phyloP scores from a whole-genome alignment of 2,888 invertebrate species.

The Eurytoma californica region DNA sequence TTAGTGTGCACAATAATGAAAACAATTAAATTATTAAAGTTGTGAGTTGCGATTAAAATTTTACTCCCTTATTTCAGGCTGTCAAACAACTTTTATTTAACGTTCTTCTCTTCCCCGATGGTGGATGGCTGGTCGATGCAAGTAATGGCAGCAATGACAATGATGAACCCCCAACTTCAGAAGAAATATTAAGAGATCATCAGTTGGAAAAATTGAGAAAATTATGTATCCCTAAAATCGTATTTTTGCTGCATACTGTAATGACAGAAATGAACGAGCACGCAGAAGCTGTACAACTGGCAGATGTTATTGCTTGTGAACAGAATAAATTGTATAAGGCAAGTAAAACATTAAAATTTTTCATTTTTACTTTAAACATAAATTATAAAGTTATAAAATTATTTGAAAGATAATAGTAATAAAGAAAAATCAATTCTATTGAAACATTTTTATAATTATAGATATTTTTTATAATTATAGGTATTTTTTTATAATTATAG shows the following conservation, averaged over 20 bases:
- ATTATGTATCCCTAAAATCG: constrained; percentile 89
- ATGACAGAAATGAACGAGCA: constrained; percentile 85
- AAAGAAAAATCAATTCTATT: constrained; percentile 3
- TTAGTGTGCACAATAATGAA: constrained; percentile 5
- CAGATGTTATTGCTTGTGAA: constrained; percentile 88
- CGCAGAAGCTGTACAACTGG: constrained; percentile 85
- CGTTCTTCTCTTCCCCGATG: constrained; percentile 90
- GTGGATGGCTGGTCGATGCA: constrained; percentile 91
- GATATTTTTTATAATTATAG: no score
- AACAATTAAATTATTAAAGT: not conserved
- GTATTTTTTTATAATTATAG: constrained; percentile 43
- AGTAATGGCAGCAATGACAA: constrained; percentile 77
- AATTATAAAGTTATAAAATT: not conserved
- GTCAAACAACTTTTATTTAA: constrained; percentile 89
- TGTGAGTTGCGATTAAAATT: not conserved
- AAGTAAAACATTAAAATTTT: not conserved
- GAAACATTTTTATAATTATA: constrained; percentile 44
- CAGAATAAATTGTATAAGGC: constrained; percentile 85
- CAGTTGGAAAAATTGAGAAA: constrained; percentile 86
- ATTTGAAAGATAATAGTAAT: not conserved
- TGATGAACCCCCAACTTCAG: constrained; percentile 74
- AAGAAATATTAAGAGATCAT: constrained; percentile 79
- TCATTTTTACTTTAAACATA: not conserved
- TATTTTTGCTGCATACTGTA: constrained; percentile 86
- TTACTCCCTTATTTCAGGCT: constrained; percentile 75